phyloP scores from a whole-genome alignment of 2,888 invertebrate species.

The Drosophila recens region DNA sequence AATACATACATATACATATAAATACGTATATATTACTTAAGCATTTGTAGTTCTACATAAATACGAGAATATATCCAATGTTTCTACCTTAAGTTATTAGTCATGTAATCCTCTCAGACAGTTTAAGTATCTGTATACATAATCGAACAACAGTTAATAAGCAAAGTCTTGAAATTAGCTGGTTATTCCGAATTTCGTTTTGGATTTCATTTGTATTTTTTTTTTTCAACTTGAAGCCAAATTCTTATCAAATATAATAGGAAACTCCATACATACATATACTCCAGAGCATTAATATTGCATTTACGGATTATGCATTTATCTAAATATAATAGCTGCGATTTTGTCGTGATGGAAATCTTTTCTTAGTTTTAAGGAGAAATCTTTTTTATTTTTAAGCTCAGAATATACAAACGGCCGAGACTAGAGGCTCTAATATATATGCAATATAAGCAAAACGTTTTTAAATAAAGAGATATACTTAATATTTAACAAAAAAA shows the following conservation, averaged over 20 bases:
- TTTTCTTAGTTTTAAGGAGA: constrained; percentile 60
- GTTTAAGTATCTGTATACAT: constrained; percentile 5
- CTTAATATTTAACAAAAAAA: constrained; percentile 13
- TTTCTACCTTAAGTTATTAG: constrained; percentile 49
- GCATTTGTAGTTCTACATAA: constrained; percentile 24
- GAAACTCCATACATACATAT: constrained; percentile 13
- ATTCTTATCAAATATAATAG: constrained; percentile 35
- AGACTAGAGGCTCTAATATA: constrained; percentile 35
- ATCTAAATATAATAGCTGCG: constrained; percentile 48
- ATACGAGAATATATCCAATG: constrained; percentile 28
- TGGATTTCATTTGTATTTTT: constrained; percentile 10
- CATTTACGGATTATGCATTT: constrained; percentile 72
- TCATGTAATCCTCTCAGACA: constrained; percentile 32
- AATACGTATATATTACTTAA: constrained; percentile 8
- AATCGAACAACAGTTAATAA: constrained; percentile 20
- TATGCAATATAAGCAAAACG: constrained; percentile 60
- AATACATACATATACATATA: constrained; percentile 32
- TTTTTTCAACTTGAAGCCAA: constrained; percentile 50
- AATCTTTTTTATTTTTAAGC: constrained; percentile 46
- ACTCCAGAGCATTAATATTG: constrained; percentile 45
- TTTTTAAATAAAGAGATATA: constrained; percentile 65
- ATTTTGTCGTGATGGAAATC: constrained; percentile 56
- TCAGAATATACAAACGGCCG: constrained; percentile 36
- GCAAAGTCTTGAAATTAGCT: constrained; percentile 19
- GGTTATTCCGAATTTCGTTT: constrained; percentile 7